Percentiles rank a stretch among this genome's conserved stretches.
These are phyloP conservation scores for Halocynthia roretzi DNA, from an alignment of 23 tunicate genomes.

Conservation along the genomic window DNA sequence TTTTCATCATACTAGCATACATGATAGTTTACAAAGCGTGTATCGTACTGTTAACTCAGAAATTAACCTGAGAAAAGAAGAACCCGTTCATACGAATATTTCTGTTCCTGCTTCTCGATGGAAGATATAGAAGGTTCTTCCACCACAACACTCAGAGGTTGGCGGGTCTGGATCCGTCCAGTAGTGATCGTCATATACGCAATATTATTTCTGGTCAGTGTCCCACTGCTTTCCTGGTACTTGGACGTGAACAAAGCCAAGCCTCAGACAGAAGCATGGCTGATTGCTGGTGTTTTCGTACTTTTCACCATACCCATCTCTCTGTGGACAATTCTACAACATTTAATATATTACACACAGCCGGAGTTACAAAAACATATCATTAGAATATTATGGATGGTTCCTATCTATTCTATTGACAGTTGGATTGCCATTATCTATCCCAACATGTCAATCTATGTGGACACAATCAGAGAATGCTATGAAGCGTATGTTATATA, in stretches of 20 bases:
- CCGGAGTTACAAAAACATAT: constrained; percentile 95
- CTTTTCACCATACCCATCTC: constrained; percentile 85
- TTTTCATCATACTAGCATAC: no score
- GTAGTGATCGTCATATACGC: constrained; percentile 56
- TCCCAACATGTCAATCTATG: constrained; percentile 62
- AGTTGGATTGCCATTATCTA: constrained; percentile 67
- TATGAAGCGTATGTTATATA: constrained; percentile 99
- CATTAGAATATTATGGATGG: constrained; percentile 84
- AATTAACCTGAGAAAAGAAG: no score
- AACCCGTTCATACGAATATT: no score
- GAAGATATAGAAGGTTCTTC: no score
- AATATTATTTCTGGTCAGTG: constrained; percentile 51
- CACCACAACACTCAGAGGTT: constrained; percentile 33
- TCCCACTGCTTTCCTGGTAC: constrained; percentile 57
- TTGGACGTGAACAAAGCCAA: constrained; percentile 38
- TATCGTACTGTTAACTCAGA: no score
- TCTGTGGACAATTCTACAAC: constrained; percentile 84
- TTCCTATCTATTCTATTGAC: constrained; percentile 90
- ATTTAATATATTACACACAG: constrained; percentile 86
- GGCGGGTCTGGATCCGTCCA: constrained; percentile 90
- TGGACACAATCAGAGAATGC: constrained; percentile 87
- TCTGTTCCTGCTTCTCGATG: no score
- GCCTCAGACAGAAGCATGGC: constrained; percentile 59
- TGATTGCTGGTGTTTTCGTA: constrained; percentile 80
- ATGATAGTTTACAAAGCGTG: no score